phyloP scores from a whole-genome alignment of 2,888 invertebrate genomes.

The Drosophila fungiperda region DNA sequence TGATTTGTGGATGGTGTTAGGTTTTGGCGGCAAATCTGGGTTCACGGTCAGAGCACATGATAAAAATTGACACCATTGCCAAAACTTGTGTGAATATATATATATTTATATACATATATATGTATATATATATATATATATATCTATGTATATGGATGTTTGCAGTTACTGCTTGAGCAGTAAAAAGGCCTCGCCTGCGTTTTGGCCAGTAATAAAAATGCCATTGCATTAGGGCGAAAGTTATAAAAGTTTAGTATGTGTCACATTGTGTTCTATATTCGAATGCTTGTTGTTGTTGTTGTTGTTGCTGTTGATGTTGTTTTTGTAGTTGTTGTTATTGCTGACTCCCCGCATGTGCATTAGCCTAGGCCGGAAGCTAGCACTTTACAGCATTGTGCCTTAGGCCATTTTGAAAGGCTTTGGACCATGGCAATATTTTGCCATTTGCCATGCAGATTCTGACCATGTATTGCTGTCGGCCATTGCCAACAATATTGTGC shows the following conservation, averaged over 20 bases:
- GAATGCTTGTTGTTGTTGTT: slow-evolving; percentile 27
- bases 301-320: slow-evolving; percentile 16
- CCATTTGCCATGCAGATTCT: slow-evolving; percentile 68
- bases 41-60: slow-evolving; percentile 70
- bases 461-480: slow-evolving; percentile 3
- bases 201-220: slow-evolving; percentile 76
- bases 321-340: neutral
- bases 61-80: slow-evolving; percentile 74
- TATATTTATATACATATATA: slow-evolving; percentile 1
- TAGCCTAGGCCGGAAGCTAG: slow-evolving; percentile 70
- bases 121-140: neutral
- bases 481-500: slow-evolving; percentile 8
- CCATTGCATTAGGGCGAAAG: slow-evolving; percentile 71
- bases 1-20: neutral
- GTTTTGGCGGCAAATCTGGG: slow-evolving; percentile 46
- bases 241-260: slow-evolving; percentile 79
- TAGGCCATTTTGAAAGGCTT: slow-evolving; percentile 47
- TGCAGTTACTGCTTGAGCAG: slow-evolving; percentile 36
- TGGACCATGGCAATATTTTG: slow-evolving; percentile 44
- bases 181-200: slow-evolving; percentile 63
- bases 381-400: slow-evolving; percentile 64
- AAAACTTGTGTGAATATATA: slow-evolving; percentile 3
- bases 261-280: slow-evolving; percentile 66
- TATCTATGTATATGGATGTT: slow-evolving; percentile 3
- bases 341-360: slow-evolving; percentile 48